These are phyloP conservation scores for Lepidocyrtinus sp. DNA, from an alignment of 2,888 invertebrate genomes.

Conservation along the genomic window DNA sequence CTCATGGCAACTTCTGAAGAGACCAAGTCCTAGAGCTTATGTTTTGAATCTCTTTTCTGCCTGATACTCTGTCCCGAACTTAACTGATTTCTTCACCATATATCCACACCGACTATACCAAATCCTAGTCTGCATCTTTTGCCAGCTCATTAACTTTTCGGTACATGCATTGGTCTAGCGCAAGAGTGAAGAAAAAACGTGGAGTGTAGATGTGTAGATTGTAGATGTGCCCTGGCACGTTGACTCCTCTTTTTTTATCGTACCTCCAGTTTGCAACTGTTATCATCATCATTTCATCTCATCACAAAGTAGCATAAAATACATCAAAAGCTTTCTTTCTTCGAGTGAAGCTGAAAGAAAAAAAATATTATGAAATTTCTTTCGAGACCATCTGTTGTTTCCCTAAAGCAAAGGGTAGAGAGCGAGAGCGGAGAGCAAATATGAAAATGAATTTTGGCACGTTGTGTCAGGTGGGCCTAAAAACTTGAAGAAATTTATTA, in stretches of 20 bases:
- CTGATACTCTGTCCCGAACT: too few species aligned
- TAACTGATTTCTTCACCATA: too few species aligned
- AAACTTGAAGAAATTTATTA: conserved; percentile 1
- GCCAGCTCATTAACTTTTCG: conserved; percentile 52
- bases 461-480: conserved; percentile 47
- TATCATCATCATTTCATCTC: conserved; percentile 33
- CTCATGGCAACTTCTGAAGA: neutral
- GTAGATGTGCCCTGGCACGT: conserved; percentile 49
- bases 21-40: too few species aligned
- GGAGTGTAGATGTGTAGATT: conserved; percentile 19
- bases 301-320: conserved; percentile 5
- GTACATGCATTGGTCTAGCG: neutral
- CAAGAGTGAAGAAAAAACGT: neutral
- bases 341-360: too few species aligned
- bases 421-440: conserved; percentile 13
- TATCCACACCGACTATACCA: neutral
- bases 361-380: conserved; percentile 49
- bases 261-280: conserved; percentile 55
- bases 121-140: neutral
- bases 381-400: conserved; percentile 55
- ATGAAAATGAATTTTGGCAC: conserved; percentile 45
- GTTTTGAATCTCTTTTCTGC: too few species aligned
- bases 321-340: neutral
- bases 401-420: too few species aligned
- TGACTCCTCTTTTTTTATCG: too few species aligned